These are phyloP conservation scores for Ochotona curzoniae DNA, from an alignment of 2,113 vertebrate species.

Conservation along the genomic window DNA sequence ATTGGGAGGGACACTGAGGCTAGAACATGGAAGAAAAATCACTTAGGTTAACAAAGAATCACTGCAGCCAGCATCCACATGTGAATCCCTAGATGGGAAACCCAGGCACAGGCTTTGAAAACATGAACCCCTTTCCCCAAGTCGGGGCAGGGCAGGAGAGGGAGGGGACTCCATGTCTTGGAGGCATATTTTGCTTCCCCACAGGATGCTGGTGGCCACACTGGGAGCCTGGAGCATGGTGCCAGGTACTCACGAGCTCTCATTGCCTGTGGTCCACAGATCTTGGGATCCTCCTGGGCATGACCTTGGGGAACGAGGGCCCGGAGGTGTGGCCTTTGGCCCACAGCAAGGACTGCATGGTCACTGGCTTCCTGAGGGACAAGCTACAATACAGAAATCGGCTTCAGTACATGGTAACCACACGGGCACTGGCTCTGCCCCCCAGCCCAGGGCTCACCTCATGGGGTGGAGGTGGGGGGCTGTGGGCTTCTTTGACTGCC, in stretches of 20 bases:
- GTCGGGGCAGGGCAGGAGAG: neutral
- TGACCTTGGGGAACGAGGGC: constrained; percentile 55
- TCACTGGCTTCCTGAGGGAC: constrained; percentile 72
- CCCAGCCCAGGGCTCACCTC: neutral
- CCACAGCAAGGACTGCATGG: constrained; percentile 50
- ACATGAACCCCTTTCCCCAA: rapidly evolving
- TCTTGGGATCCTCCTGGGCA: constrained; percentile 72
- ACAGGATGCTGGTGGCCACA: too few relatives aligned
- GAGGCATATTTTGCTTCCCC: neutral
- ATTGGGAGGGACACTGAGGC: neutral
- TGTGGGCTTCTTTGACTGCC: neutral
- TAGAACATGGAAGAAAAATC: neutral
- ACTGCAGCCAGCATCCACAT: neutral
- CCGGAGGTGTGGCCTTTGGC: constrained; percentile 70
- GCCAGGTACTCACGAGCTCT: neutral
- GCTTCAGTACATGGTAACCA: constrained; percentile 79
- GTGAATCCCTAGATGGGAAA: neutral
- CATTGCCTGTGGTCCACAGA: constrained; percentile 45
- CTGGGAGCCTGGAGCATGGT: rapidly evolving
- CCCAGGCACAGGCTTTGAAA: neutral
- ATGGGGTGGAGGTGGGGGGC: too few relatives aligned
- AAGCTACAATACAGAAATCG: constrained; percentile 78
- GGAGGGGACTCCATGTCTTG: neutral
- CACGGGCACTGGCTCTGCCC: rapidly evolving
- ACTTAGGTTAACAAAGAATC: neutral